These are phyloP conservation scores for Dipodomys ordii DNA, from an alignment of 2,113 vertebrate species.

Conservation along the genomic window DNA sequence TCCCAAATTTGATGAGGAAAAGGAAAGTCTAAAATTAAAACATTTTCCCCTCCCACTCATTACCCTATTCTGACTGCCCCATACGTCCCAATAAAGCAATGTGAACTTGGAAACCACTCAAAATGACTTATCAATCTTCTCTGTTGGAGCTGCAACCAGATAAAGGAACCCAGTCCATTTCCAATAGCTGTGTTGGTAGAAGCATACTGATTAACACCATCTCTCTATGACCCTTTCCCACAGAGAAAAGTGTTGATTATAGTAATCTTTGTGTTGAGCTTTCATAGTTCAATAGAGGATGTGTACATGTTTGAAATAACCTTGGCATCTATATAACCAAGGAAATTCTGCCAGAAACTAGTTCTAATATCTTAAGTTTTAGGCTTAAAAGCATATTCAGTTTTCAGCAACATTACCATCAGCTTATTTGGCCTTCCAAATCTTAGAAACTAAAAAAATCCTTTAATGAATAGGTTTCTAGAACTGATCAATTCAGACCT, in stretches of 20 bases:
- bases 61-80: neutral
- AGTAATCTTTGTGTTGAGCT: neutral
- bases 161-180: slow-evolving; percentile 15
- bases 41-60: neutral
- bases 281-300: neutral
- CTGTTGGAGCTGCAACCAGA: neutral
- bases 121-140: neutral
- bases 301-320: neutral
- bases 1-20: neutral
- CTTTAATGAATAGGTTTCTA: neutral
- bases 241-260: neutral
- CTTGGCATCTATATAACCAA: neutral
- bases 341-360: neutral
- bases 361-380: slow-evolving; percentile 5
- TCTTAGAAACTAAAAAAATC: neutral
- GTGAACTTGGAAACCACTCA: neutral
- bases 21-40: neutral
- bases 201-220: neutral
- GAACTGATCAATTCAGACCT: slow-evolving; percentile 2
- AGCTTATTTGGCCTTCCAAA: neutral
- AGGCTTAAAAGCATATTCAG: neutral
- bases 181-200: neutral
- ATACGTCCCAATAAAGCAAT: neutral
- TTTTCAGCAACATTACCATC: neutral
- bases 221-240: neutral